These are phyloP conservation scores for Hirtodrosophila histrioides DNA, from an alignment of 2,888 invertebrate genomes.

Conservation along the genomic window DNA sequence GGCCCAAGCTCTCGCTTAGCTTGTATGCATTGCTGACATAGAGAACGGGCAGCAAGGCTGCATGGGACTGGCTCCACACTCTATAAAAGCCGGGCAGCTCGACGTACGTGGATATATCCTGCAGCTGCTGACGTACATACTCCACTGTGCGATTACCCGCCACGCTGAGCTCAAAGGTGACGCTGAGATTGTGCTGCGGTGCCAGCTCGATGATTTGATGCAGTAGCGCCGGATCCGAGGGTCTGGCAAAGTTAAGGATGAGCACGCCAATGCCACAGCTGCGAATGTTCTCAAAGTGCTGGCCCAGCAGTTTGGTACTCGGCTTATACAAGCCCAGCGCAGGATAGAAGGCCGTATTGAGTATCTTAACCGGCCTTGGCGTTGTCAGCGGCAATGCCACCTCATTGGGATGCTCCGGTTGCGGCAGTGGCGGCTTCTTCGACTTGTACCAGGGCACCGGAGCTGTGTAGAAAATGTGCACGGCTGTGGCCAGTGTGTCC, in stretches of 20 bases:
- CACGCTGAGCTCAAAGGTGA: slow-evolving; percentile 87
- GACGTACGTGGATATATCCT: slow-evolving; percentile 53
- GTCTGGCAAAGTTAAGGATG: slow-evolving; percentile 85
- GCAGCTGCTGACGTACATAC: slow-evolving; percentile 85
- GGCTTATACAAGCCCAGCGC: slow-evolving; percentile 82
- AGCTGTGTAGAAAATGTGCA: slow-evolving; percentile 84
- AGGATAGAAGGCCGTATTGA: slow-evolving; percentile 84
- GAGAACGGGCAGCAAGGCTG: slow-evolving; percentile 85
- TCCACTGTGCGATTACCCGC: slow-evolving; percentile 85
- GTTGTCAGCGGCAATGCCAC: slow-evolving; percentile 57
- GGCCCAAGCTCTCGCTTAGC: slow-evolving; percentile 82
- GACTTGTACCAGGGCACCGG: slow-evolving; percentile 84
- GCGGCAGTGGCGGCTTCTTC: slow-evolving; percentile 72
- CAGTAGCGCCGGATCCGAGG: slow-evolving; percentile 76
- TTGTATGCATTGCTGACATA: slow-evolving; percentile 88
- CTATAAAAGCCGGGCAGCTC: slow-evolving; percentile 81
- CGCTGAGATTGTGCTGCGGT: slow-evolving; percentile 85
- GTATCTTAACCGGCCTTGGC: slow-evolving; percentile 67
- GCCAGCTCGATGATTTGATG: slow-evolving; percentile 85
- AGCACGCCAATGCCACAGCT: slow-evolving; percentile 87
- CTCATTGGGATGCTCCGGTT: slow-evolving; percentile 60
- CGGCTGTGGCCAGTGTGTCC: slow-evolving; percentile 76
- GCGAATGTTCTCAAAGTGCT: slow-evolving; percentile 87
- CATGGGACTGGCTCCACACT: slow-evolving; percentile 80
- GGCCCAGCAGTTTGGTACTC: slow-evolving; percentile 84